Evolutionary conservation across 2,113 vertebrate species (phyloP).

Genomic region (Pedionomus torquatus): DNA sequence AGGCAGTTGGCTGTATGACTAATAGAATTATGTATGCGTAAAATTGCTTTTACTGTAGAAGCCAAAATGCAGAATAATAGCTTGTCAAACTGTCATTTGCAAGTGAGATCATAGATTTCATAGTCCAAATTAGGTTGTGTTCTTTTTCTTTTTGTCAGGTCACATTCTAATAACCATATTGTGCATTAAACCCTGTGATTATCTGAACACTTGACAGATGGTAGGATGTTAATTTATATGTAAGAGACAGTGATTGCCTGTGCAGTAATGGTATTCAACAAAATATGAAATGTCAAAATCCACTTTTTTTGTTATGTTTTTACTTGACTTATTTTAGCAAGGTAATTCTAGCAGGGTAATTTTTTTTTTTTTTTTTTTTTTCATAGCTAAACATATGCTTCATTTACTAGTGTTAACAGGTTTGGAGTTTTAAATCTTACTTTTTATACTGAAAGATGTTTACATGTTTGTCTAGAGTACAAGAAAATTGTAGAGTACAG

Average conservation of each 20-base stretch:
- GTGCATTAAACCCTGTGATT: constrained; percentile 82
- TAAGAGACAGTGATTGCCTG: constrained; percentile 79
- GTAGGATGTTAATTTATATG: constrained; percentile 82
- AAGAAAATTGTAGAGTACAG: neutral
- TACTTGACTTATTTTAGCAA: constrained; percentile 72
- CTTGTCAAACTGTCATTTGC: constrained; percentile 81
- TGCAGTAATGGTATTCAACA: constrained; percentile 64
- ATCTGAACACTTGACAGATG: constrained; percentile 83
- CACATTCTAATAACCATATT: constrained; percentile 84
- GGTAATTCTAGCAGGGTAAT: constrained; percentile 48
- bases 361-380: neutral
- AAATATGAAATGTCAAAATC: constrained; percentile 81
- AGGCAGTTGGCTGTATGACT: constrained; percentile 73
- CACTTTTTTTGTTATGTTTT: constrained; percentile 58
- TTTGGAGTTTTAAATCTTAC: constrained; percentile 23
- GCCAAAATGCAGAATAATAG: constrained; percentile 79
- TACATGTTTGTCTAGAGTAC: neutral
- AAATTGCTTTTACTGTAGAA: constrained; percentile 73
- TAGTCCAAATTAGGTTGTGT: constrained; percentile 82
- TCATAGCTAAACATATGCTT: constrained; percentile 60
- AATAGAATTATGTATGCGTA: constrained; percentile 73
- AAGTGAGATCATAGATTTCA: constrained; percentile 79
- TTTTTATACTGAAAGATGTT: neutral
- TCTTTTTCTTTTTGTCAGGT: constrained; percentile 81
- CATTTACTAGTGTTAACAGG: constrained; percentile 6